Evolutionary conservation across 2,888 invertebrate species (phyloP).

Genomic region (Malacosoma neustria): DNA sequence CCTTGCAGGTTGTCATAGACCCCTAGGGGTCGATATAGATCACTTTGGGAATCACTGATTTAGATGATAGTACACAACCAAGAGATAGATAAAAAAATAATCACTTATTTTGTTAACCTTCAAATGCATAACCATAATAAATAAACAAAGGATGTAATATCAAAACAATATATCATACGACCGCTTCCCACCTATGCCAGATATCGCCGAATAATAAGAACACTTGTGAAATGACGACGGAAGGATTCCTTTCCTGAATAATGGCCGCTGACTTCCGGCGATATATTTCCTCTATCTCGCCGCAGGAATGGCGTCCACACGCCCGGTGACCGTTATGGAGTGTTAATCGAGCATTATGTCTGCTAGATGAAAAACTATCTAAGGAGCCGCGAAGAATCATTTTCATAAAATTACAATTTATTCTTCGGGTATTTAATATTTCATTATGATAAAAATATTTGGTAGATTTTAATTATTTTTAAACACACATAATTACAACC

Average conservation of each 20-base stretch:
- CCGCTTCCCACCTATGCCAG: conserved; percentile 5
- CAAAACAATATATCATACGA: conserved; percentile 12
- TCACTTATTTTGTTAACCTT: too few relatives aligned
- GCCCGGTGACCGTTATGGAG: conserved; percentile 70
- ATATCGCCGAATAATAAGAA: conserved; percentile 45
- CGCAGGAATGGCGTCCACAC: conserved; percentile 58
- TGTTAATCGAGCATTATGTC: conserved; percentile 71
- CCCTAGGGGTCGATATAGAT: too few relatives aligned
- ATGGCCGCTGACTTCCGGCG: conserved; percentile 64
- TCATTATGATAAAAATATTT: too few relatives aligned
- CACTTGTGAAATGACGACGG: conserved; percentile 59
- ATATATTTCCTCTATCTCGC: conserved; percentile 72
- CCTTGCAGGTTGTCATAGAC: too few relatives aligned
- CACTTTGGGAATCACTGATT: too few relatives aligned
- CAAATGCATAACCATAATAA: neutral
- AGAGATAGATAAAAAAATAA: too few relatives aligned
- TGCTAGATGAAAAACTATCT: conserved; percentile 63
- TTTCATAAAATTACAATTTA: conserved; percentile 21
- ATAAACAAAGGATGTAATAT: conserved; percentile 4
- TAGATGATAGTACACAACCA: too few relatives aligned
- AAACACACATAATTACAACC: too few relatives aligned
- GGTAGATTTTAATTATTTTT: too few relatives aligned
- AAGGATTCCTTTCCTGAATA: conserved; percentile 64
- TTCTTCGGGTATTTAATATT: too few relatives aligned
- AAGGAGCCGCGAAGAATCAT: conserved; percentile 33